Percentiles rank a stretch among this genome's conserved stretches.
These are phyloP conservation scores for Cathartes aura DNA, from an alignment of 2,113 vertebrate genomes.

Conservation along the genomic window DNA sequence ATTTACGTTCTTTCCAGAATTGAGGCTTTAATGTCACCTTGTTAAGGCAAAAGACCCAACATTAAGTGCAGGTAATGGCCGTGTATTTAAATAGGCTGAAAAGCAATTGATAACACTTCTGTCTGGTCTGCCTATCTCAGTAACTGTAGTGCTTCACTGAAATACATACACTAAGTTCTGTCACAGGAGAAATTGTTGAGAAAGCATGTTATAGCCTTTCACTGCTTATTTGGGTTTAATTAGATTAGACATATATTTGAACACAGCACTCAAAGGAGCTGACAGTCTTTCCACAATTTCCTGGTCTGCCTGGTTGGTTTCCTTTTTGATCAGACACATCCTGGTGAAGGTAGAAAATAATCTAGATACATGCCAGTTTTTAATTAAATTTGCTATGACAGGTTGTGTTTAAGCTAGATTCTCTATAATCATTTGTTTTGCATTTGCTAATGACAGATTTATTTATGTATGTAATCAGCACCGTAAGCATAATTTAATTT, in stretches of 20 bases:
- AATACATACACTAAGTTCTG: not conserved
- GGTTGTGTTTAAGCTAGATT: conserved; percentile 39
- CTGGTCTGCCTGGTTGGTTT: not conserved
- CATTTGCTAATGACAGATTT: conserved; percentile 42
- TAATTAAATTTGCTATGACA: conserved; percentile 30
- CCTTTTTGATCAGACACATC: not conserved
- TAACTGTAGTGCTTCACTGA: not conserved
- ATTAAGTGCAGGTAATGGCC: not conserved
- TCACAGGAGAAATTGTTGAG: not conserved
- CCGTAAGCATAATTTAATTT: conserved; percentile 9
- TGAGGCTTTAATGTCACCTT: not conserved
- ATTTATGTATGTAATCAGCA: conserved; percentile 34
- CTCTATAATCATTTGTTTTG: conserved; percentile 30
- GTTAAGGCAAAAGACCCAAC: not conserved
- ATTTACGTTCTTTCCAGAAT: not conserved
- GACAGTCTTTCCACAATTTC: not conserved
- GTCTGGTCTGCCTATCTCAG: not conserved
- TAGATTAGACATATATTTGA: not conserved
- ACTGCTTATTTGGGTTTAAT: not conserved
- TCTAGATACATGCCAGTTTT: not conserved
- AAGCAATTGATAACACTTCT: not conserved
- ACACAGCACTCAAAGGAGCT: not conserved
- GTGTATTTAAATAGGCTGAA: not conserved
- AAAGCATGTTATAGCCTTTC: not conserved
- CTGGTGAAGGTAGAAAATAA: conserved; percentile 20